Evolutionary conservation across 2,797 vertebrate species (phyloP), one percentile per base, ranked within the genome.

Genomic region (Pteronotus mesoamericanus): DNA sequence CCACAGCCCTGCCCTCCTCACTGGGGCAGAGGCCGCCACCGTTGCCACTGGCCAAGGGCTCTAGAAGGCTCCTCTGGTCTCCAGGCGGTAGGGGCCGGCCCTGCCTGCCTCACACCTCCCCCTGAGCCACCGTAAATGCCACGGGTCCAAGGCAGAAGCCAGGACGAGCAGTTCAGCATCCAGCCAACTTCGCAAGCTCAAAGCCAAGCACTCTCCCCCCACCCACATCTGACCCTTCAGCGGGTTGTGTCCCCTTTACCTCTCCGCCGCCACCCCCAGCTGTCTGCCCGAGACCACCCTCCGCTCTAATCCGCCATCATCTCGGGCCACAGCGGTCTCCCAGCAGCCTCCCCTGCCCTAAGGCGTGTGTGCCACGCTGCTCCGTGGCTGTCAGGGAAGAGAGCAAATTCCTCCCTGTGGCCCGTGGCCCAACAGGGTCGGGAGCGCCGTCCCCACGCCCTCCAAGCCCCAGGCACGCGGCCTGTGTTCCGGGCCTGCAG

Each of bases 371-470:
- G 10, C 11, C 3, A 18, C 42, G 4, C 0, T 32, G 29, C 26
- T 66, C 37, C 29, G 37, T 9, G 12, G n/a, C n/a, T n/a, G n/a
- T n/a, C n/a, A n/a, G n/a, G 0, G 39, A 26, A 51, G 14, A 89
- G 42, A 39, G 19, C 24, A 34, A 19, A 32, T 4, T 37, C 24
- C 34, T 39, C 19, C 15, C 46, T 6, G 0, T 2, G 42, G 37
- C 5, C 7, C 1, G 0, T 12, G 1, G 3, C 4, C 37, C 12
- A 3, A 3, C 29, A 6, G 16, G 0, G 11, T 1, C 15, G 0
- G 59, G 26, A 71, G 29, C 32, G 29, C 4, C 0, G 26, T 4
- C 11, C 46, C 34, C 5, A 14, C 2, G 14, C 32, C 32, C 39
- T 11, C 55, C 2, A 14, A 5, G 48, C 57, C 19, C 34, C 55